phyloP scores from a whole-genome alignment of 2,888 invertebrate genomes.

The Lepidocyrtoides sp. region DNA sequence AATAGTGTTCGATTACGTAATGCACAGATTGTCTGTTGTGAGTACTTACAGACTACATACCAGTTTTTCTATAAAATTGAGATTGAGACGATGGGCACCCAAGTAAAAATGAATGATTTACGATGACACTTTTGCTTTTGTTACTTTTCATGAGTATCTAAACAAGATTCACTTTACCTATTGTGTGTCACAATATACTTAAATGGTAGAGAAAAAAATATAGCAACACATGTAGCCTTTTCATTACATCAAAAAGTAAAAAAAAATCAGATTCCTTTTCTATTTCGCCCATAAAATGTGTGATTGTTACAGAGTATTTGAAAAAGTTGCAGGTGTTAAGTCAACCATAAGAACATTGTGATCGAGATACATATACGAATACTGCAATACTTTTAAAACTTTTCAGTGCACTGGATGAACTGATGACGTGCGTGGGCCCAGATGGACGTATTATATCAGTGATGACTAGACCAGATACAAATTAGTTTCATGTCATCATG shows the following conservation, averaged over 20 bases:
- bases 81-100: constrained; percentile 29
- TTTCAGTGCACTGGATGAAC: not conserved
- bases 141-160: constrained; percentile 18
- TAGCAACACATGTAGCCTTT: not conserved
- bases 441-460: not conserved
- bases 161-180: not conserved
- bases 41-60: not conserved
- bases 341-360: not conserved
- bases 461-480: not conserved
- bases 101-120: constrained; percentile 68
- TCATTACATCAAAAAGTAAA: not conserved
- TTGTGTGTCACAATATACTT: not conserved
- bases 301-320: constrained; percentile 9
- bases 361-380: not conserved
- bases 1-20: constrained; percentile 54
- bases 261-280: not conserved
- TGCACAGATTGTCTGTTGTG: not conserved
- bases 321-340: constrained; percentile 13
- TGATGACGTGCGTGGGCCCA: not conserved
- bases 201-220: not conserved
- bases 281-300: not conserved
- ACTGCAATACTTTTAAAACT: not conserved
- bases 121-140: constrained; percentile 39
- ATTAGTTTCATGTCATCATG: not conserved
- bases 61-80: not conserved